phyloP scores from a whole-genome alignment of 23 tunicate genomes.

The Clavelina lepadiformis region DNA sequence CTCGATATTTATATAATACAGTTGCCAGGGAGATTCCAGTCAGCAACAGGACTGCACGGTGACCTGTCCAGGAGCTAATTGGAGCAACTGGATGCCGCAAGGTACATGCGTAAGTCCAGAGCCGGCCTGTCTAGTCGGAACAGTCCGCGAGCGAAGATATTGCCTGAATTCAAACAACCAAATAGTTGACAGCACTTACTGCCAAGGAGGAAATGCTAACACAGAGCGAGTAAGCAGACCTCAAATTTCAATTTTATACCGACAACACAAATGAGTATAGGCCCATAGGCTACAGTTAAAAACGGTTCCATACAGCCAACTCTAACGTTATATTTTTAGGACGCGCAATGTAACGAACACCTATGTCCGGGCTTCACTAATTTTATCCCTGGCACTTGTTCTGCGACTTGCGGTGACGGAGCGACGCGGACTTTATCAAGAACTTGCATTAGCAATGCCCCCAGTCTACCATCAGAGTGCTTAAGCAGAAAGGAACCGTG shows the following conservation, averaged over 20 bases:
- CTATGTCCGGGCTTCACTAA: neutral
- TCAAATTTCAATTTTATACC: too few species aligned
- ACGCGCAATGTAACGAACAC: neutral
- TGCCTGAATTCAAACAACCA: neutral
- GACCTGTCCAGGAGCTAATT: too few species aligned
- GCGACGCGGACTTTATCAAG: neutral
- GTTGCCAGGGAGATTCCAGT: too few species aligned
- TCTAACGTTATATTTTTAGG: neutral
- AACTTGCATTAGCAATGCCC: neutral
- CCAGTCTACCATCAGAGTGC: neutral
- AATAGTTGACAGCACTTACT: neutral
- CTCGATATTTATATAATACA: too few species aligned
- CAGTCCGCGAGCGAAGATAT: neutral
- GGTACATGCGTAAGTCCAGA: constrained; percentile 2
- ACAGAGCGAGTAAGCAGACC: too few species aligned
- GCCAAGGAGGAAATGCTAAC: constrained; percentile 1
- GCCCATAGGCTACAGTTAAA: too few species aligned
- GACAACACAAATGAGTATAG: too few species aligned
- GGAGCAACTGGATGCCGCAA: neutral
- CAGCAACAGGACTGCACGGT: too few species aligned
- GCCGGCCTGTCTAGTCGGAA: neutral
- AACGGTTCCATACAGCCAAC: too few species aligned
- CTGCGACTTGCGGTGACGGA: constrained; percentile 4
- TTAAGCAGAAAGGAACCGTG: neutral
- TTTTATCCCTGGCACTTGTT: neutral